These are phyloP conservation scores for Eustalomyia histrio DNA, from an alignment of 2,888 invertebrate species.

Conservation along the genomic window DNA sequence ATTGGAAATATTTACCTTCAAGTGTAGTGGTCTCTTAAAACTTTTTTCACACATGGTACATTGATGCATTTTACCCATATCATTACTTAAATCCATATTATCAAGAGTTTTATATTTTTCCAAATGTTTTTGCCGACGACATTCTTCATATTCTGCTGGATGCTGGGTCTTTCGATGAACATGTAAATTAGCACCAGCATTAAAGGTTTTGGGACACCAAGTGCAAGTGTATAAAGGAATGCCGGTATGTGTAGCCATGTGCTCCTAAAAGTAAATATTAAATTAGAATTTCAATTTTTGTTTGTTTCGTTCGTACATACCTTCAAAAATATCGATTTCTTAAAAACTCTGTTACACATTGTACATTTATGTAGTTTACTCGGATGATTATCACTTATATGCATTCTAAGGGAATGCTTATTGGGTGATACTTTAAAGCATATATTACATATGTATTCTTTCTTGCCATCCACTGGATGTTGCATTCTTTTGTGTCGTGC, in stretches of 20 bases:
- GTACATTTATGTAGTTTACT: no score
- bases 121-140: background rate
- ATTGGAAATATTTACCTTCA: no score
- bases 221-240: background rate
- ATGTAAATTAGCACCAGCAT: background rate
- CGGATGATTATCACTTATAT: conserved; percentile 74
- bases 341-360: no score
- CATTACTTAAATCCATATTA: background rate
- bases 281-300: no score
- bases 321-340: no score
- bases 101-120: conserved; percentile 3
- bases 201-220: background rate
- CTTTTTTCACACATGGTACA: no score
- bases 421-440: conserved; percentile 77
- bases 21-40: no score
- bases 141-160: background rate
- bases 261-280: no score
- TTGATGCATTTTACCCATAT: no score
- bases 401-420: conserved; percentile 75
- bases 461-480: conserved; percentile 73
- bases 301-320: no score
- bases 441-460: conserved; percentile 73
- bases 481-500: conserved; percentile 73
- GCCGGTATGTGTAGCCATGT: background rate
- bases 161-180: background rate